Base-by-base conservation (phyloP, 2,113 vertebrate species). In the Typhlomys cinereus region DNA sequence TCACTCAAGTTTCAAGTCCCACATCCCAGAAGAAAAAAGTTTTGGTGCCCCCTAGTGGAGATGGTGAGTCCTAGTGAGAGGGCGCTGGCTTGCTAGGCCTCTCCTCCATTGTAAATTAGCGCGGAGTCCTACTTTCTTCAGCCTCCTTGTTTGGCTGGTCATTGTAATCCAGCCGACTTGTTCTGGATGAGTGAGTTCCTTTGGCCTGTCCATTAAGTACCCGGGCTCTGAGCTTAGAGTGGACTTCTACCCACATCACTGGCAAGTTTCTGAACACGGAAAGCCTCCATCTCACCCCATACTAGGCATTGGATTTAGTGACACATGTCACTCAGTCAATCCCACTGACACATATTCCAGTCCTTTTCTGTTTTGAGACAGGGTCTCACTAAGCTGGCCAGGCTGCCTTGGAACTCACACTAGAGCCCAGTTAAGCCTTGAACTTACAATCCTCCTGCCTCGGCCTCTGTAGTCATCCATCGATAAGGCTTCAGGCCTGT, bases 1-100 rank as follows among this genome's bases (percentile, higher is more conserved):
- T 64, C 8, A 44, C 70, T 41, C 46, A 67, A n/a, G 29, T 69
- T 48, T 67, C 29, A n/a, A 62, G 44, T 34, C 31, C 70, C 64
- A 52, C 81, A 46, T 87, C 82, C 31, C 36, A 36, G 29, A 29
- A 44, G 85, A 82, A 69, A 67, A 69, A 59, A 17, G 41, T 59
- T 79, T 46, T 94, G 69, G 71, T 94, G 79, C 90, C 88, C 93
- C 64, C 93, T 94, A 85, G 88, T 87, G 94, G 73, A 15, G 23
- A 1, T 61, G 44, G 3, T 69, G 81, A 57, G 73, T 46, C 23
- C 36, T 14, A 31, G 36, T 52, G 4, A 46, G 29, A 52, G 6
- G 62, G 71, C 31, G 17, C 74, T 46, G 34, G 75, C 70, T 92
- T 31, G 62, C 57, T 62, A 41, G 90, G 73, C 74, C 29, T 74